Evolutionary conservation across 2,113 vertebrate genomes (phyloP).

Genomic region (Urocitellus parryii): DNA sequence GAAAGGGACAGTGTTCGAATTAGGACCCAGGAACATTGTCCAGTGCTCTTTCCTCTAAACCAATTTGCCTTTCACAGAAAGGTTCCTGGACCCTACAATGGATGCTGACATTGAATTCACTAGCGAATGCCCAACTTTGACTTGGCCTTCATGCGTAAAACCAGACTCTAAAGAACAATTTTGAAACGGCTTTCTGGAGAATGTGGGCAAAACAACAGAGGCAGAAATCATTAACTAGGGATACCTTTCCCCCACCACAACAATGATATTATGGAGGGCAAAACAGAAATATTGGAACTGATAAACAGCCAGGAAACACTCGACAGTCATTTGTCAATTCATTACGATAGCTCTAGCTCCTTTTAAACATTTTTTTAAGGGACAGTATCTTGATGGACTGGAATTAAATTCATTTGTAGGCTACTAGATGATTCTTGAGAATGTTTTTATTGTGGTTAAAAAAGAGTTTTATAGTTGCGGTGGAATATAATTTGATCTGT

Average conservation of each 20-base stretch:
- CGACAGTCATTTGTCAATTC: not conserved
- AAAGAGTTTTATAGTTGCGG: conserved; percentile 44
- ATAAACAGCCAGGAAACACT: not conserved
- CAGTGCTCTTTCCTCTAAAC: not conserved
- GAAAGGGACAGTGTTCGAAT: not conserved
- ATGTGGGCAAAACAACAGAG: conserved; percentile 29
- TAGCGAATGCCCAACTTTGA: not conserved
- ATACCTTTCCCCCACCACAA: not conserved
- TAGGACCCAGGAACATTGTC: not conserved
- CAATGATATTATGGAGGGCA: conserved; percentile 2
- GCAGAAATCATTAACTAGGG: conserved; percentile 34
- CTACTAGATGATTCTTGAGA: conserved; percentile 27
- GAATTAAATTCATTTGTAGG: conserved; percentile 66
- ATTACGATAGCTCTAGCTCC: not conserved
- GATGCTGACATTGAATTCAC: not conserved
- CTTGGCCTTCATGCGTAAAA: not conserved
- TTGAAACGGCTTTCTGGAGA: conserved; percentile 59
- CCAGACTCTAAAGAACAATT: conserved; percentile 27
- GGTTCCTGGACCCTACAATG: not conserved
- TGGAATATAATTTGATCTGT: conserved; percentile 58
- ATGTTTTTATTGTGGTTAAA: conserved; percentile 53
- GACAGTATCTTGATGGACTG: not conserved
- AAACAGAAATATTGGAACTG: not conserved
- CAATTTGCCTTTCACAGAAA: not conserved
- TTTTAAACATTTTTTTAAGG: conserved; percentile 50